A percentile compares a stretch with the other conserved stretches of the same genome.
Conservation (phyloP, 2,113 vertebrate genomes). For the Leucosticte australis region DNA sequence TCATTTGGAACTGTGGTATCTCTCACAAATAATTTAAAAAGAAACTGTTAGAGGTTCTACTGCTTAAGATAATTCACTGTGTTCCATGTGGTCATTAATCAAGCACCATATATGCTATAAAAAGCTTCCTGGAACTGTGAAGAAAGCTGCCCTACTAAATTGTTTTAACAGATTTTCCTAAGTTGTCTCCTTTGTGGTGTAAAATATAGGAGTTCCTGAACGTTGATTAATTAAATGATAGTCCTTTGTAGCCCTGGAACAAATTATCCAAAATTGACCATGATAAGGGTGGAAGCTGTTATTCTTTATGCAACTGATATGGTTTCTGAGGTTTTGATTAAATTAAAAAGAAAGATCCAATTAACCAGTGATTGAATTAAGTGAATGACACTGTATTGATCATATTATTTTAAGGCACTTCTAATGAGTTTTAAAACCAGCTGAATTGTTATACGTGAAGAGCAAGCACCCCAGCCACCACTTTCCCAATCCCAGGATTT, state of each 20-base stretch:
- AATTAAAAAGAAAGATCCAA: slow-evolving; percentile 53
- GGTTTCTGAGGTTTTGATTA: slow-evolving; percentile 53
- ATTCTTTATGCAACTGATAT: slow-evolving; percentile 16
- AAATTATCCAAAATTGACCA: slow-evolving; percentile 53
- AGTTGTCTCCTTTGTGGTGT: not conserved
- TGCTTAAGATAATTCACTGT: slow-evolving; percentile 2
- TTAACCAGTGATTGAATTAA: slow-evolving; percentile 55
- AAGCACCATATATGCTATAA: not conserved
- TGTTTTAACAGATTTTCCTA: not conserved
- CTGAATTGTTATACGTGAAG: not conserved
- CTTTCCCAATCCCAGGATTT: not conserved
- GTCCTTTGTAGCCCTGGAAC: slow-evolving; percentile 20
- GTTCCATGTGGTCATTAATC: slow-evolving; percentile 17
- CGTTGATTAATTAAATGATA: slow-evolving; percentile 37
- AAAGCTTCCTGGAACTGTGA: not conserved
- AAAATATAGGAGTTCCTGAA: slow-evolving; percentile 25
- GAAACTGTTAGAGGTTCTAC: not conserved
- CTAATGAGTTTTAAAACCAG: slow-evolving; percentile 43
- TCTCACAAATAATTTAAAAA: not conserved
- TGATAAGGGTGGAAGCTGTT: slow-evolving; percentile 17
- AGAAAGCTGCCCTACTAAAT: not conserved
- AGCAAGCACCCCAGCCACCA: not conserved
- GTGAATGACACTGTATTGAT: slow-evolving; percentile 40
- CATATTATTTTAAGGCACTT: slow-evolving; percentile 52
- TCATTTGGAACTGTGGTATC: not conserved